These are phyloP conservation scores for Agrotis ipsilon DNA, from an alignment of 2,888 invertebrate genomes.

Conservation along the genomic window DNA sequence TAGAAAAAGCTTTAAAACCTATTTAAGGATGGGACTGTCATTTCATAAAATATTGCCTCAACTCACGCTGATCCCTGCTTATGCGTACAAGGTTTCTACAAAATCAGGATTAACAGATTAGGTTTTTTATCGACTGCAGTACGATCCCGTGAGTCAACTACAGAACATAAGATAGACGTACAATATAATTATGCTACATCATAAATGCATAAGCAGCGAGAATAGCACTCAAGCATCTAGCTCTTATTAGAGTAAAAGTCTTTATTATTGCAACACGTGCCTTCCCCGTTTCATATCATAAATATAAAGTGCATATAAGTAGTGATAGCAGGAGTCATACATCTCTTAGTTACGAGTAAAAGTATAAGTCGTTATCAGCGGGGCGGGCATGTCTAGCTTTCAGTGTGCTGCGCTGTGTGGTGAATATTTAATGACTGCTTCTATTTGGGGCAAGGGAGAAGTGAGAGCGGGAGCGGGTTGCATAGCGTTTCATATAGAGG, in stretches of 20 bases:
- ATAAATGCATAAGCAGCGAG: neutral
- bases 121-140: too few species aligned
- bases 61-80: too few species aligned
- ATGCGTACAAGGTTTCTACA: too few species aligned
- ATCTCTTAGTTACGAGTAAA: conserved; percentile 49
- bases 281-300: neutral
- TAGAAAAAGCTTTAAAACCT: too few species aligned
- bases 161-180: too few species aligned
- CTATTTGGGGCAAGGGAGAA: conserved; percentile 2
- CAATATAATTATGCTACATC: neutral
- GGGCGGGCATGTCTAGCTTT: conserved; percentile 59
- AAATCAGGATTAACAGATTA: too few species aligned
- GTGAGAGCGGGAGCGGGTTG: conserved; percentile 8
- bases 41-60: too few species aligned
- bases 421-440: conserved; percentile 62
- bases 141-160: too few species aligned
- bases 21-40: too few species aligned
- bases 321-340: conserved; percentile 30
- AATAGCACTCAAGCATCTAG: too few species aligned
- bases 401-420: conserved; percentile 55
- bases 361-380: conserved; percentile 64
- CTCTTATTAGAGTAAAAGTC: neutral
- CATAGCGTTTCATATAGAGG: too few species aligned
- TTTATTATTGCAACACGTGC: neutral
- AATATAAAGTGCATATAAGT: conserved; percentile 26